Base-by-base conservation (phyloP, 2,113 vertebrate species). In the Malurus cyaneus region DNA sequence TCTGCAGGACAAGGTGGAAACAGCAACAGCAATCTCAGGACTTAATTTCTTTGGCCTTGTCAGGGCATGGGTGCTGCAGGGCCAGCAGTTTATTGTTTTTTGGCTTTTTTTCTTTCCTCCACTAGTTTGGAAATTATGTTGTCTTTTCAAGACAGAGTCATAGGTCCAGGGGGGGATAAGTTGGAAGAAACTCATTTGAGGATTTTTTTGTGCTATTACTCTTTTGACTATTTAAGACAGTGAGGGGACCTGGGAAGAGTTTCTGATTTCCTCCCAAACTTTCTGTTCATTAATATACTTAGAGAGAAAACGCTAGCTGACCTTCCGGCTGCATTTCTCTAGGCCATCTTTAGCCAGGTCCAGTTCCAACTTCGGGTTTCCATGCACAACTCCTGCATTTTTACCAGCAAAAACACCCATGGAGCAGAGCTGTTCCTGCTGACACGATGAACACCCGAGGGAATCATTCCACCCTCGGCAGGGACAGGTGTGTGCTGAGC, bases 1-100 rank as follows among this genome's bases (percentile, higher is more conserved):
- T 89, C 77, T 73, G 86, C 94, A 81, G 92, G 77, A 73, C 91
- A 94, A 95, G 84, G 90, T 89, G 89, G 94, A 97, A 97, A 95
- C 0, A 8, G 59, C 80, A 93, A 89, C 74, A 88, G 70, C 36
- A 66, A 73, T 54, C 86, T 94, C 94, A 78, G 94, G 66, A 79
- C 80, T 95, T 88, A 50, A 88, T 96, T 97, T 96, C 94, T 92
- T 96, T 89, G 93, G 90, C 83, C 39, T 89, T 84, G 28, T 84
- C 89, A 92, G 79, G 92, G 62, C 84, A 90, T 70, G 82, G 18
- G 2, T 71, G 79, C 82, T 74, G 31, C 76, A 86, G 69, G 59
- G 70, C 61, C 64, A 89, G 84, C 21, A 28, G 18, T 34, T 67
- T 41, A 88, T 92, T 79, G 80, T 49, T 95, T 70, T 74, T 9